These are phyloP conservation scores for Vulpes vulpes DNA, from an alignment of 2,113 vertebrate species.

Conservation along the genomic window DNA sequence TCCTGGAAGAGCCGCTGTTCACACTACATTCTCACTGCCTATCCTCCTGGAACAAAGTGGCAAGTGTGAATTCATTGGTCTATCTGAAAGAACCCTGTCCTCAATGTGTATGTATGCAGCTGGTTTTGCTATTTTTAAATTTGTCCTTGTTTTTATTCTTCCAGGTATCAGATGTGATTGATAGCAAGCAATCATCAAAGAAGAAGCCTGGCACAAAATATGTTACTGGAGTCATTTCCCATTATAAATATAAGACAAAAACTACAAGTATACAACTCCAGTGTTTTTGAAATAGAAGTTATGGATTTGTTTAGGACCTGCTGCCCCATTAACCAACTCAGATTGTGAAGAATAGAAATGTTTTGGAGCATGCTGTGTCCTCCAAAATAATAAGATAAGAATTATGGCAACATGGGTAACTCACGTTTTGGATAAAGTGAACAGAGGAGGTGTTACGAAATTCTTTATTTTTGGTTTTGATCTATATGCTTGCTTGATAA, in stretches of 20 bases:
- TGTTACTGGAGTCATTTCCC: not conserved
- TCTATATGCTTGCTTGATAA: not conserved
- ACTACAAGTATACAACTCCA: not conserved
- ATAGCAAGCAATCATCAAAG: not conserved
- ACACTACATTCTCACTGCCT: not conserved
- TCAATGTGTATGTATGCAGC: not conserved
- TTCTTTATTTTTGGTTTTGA: not conserved
- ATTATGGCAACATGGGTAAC: not conserved
- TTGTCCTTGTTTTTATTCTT: slow-evolving; percentile 20
- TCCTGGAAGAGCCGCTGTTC: not conserved
- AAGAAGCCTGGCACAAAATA: not conserved
- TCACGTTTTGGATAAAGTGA: not conserved
- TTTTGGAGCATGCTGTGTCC: not conserved
- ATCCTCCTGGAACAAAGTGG: not conserved
- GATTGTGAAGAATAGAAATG: not conserved
- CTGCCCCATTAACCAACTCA: not conserved
- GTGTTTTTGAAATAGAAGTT: not conserved
- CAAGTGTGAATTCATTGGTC: not conserved
- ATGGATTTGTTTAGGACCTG: not conserved
- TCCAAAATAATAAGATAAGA: not conserved
- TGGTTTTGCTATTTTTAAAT: not conserved
- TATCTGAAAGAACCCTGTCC: not conserved
- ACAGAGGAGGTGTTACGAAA: not conserved
- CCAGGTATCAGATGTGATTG: not conserved
- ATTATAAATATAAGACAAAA: not conserved